Base-by-base conservation (phyloP, 2,888 invertebrate species). In the Parapristionchus giblindavisi region DNA sequence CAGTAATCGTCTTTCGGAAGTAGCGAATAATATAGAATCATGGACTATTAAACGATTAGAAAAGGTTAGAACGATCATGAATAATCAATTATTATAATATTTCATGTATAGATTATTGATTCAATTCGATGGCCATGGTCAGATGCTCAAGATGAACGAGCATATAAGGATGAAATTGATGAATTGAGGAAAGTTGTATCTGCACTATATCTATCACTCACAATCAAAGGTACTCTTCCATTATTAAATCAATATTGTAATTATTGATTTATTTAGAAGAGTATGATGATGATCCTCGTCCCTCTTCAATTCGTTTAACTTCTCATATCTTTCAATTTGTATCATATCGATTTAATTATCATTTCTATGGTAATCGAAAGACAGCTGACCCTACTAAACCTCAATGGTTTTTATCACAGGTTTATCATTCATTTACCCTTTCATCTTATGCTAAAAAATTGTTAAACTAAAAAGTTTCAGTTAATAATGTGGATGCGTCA, bases 401-500 rank as follows among this genome's bases (percentile, higher is more conserved):
- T 0, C 60, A 72, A 51, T 72, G 24, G 36, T 72, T 58, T 34
- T 48, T 72, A 11, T 21, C 24, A 14, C 72, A 61, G 61, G 72
- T 58, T 21, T 6, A 52, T 24, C 8, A 1, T 52, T 4, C 52
- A 52, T 24, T 52, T 21, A n/a, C 52, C 52, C 52, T 52, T 52
- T 1, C n/a, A 24, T n/a, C n/a, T n/a, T n/a, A n/a, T n/a, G n/a
- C n/a, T n/a, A n/a, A n/a, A n/a, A n/a, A n/a, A n/a, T n/a, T n/a
- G n/a, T n/a, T n/a, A n/a, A n/a, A n/a, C n/a, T n/a, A n/a, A n/a
- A n/a, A n/a, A n/a, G n/a, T 43, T 66, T 8, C 66, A 72, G 72
- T 40, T 61, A 24, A 43, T 72, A 27, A n/a, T 72, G 32, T 72
- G 72, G 72, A 72, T 72, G 72, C 72, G 61, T 6, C 72, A 72